Evolutionary conservation across 2,888 invertebrate species (phyloP).

Genomic region (Copidosoma aretas): DNA sequence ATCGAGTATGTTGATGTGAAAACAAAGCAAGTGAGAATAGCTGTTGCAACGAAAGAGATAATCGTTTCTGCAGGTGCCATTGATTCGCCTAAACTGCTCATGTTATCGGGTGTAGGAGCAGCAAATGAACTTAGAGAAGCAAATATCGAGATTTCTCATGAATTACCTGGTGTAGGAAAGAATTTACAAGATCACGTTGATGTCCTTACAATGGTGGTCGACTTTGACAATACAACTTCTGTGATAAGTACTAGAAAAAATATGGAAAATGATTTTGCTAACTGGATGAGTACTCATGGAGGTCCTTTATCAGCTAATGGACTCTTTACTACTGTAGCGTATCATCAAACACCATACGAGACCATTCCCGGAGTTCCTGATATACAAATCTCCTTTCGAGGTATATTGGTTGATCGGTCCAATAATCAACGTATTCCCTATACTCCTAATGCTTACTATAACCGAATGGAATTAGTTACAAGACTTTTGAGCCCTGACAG

Average conservation of each 20-base stretch:
- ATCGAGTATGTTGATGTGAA: slow-evolving; percentile 1
- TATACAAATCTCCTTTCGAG: neutral
- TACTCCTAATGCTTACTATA: neutral
- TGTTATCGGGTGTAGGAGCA: slow-evolving; percentile 18
- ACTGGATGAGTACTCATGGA: neutral
- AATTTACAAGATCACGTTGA: slow-evolving; percentile 8
- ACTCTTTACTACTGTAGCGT: neutral
- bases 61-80: slow-evolving; percentile 11
- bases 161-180: slow-evolving; percentile 11
- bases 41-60: slow-evolving; percentile 8
- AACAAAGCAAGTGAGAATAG: neutral
- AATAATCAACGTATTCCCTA: neutral
- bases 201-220: neutral
- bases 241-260: neutral
- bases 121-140: neutral
- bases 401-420: neutral
- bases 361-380: neutral
- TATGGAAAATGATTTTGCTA: neutral
- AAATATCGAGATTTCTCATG: neutral
- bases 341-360: neutral
- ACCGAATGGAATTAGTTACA: neutral
- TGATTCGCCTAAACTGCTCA: slow-evolving; percentile 6
- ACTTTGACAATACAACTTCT: neutral
- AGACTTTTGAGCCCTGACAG: slow-evolving; percentile 3
- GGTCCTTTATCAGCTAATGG: neutral